Evolutionary conservation across 2,113 vertebrate genomes (phyloP), one percentile per base, ranked within the genome.

Genomic region (Pygoscelis adeliae): DNA sequence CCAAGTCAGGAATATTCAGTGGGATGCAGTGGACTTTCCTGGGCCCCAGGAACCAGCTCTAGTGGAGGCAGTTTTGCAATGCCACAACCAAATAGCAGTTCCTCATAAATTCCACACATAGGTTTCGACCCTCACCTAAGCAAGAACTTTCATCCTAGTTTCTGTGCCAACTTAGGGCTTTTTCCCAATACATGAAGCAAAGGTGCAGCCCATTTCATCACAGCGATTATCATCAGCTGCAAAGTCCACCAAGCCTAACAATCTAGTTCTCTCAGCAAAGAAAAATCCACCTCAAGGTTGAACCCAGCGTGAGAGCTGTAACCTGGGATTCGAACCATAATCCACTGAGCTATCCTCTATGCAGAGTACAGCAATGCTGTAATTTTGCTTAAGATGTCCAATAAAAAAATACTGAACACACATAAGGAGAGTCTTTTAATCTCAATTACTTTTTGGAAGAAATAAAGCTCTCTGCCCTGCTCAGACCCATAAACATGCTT

Each of bases 311-410:
- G 44, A 93, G 69, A 91, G 89, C 82, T 90, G 70, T 80, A 95
- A 83, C 46, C 82, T 83, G 79, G 74, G 74, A 80, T 49, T 91
- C 25, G 42, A 96, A 76, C 55, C 94, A 91, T 92, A 97, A 97
- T 93, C 76, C 67, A 80, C 50, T 0, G 5, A 96, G 88, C 76
- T 38, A 26, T 71, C 47, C 65, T 61, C 58, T 7, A 91, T 70
- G 84, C 71, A 87, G 85, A 88, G 38, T 46, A 89, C 84, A 91
- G 89, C 87, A 55, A 36, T 6, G 94, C 65, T 83, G 78, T 85
- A 96, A 97, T 94, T 94, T 96, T 94, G 67, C 93, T 94, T 79
- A 93, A 95, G 58, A 63, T 73, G 55, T 65, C 89, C 89, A 91
- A 88, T 95, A 92, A 95, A 93, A 94, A 87, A 73, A 44, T 79